Evolutionary conservation across 2,888 invertebrate species (phyloP), one percentile per base, ranked within the genome.

Genomic region (Sisyra terminalis): DNA sequence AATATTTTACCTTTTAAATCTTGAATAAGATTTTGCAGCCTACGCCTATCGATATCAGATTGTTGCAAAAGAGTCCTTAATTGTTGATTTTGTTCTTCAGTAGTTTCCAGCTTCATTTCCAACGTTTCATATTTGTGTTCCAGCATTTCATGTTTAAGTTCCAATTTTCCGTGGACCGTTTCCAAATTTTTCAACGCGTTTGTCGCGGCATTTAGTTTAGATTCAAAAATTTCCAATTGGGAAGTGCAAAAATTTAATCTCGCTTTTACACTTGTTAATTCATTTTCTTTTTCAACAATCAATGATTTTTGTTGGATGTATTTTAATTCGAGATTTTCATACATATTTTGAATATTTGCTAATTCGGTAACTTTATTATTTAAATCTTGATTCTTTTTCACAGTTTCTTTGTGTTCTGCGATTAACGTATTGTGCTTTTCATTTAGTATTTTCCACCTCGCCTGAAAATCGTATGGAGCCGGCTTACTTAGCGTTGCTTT

Each of bases 11-110:
- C 85, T 55, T 76, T 81, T 32, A 85, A 60, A 57, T 84, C 84
- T 65, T 83, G 81, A 29, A 84, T 71, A 1, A 68, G 67, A 52
- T 84, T 83, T 51, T 83, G 75, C 35, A 83, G 56, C 36, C 66
- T 43, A 5, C 31, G 32, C 1, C 43, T 17, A 11, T 38, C 30
- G 6, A n/a, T 11, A 38, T 43, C 43, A 1, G 37, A 14, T n/a
- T 43, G 13, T 2, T 29, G 30, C 16, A 38, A 60, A 72, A 64
- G 11, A 57, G 52, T 44, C 67, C 64, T 39, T 72, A 57, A 46
- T 66, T 69, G 47, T 65, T 65, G 46, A 66, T 66, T 36, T 36
- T 52, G 48, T 2, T 61, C 42, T 39, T 57, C 50, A 3, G 48
- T 40, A 29, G 50, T 48, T 9, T 37, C 38, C 13, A 48, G 52